Conservation (phyloP, 2,888 invertebrate genomes). For the Panopea generosa region DNA sequence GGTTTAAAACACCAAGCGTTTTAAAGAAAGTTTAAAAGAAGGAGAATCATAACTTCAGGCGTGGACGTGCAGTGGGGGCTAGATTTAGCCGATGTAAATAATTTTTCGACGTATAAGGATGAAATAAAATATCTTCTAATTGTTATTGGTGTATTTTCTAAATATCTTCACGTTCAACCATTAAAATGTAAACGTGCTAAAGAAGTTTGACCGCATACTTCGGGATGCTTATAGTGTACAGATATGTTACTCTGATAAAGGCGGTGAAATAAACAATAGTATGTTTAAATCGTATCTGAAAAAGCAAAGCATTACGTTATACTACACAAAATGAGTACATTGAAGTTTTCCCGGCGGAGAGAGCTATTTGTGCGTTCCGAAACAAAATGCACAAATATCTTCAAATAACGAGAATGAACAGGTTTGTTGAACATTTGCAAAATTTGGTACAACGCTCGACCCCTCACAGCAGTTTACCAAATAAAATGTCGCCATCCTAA, state of each 20-base stretch:
- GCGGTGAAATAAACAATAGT: constrained; percentile 14
- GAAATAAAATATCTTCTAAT: constrained; percentile 15
- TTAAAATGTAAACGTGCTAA: constrained; percentile 24
- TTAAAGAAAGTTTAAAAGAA: constrained; percentile 11
- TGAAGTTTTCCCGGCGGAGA: background rate
- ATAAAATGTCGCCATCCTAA: too few species aligned
- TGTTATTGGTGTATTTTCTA: constrained; percentile 21
- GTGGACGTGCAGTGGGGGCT: constrained; percentile 18
- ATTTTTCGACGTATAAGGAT: constrained; percentile 4
- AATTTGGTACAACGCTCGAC: background rate
- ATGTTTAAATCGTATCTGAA: constrained; percentile 4
- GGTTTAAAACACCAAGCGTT: background rate
- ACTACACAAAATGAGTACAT: constrained; percentile 12
- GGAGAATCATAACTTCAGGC: constrained; percentile 9
- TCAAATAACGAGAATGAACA: too few species aligned
- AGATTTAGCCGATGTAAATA: constrained; percentile 20
- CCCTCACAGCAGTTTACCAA: too few species aligned
- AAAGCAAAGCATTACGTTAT: constrained; percentile 5
- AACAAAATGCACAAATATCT: constrained; percentile 22
- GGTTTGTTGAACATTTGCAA: too few species aligned
- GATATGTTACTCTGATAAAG: constrained; percentile 13
- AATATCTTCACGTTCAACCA: constrained; percentile 12
- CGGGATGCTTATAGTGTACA: background rate
- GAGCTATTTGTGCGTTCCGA: constrained; percentile 8
- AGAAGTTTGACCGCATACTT: constrained; percentile 6